Evolutionary conservation across 2,797 vertebrate genomes (phyloP), one percentile per base, ranked within the genome.

Genomic region (Gymnodraco acuticeps): DNA sequence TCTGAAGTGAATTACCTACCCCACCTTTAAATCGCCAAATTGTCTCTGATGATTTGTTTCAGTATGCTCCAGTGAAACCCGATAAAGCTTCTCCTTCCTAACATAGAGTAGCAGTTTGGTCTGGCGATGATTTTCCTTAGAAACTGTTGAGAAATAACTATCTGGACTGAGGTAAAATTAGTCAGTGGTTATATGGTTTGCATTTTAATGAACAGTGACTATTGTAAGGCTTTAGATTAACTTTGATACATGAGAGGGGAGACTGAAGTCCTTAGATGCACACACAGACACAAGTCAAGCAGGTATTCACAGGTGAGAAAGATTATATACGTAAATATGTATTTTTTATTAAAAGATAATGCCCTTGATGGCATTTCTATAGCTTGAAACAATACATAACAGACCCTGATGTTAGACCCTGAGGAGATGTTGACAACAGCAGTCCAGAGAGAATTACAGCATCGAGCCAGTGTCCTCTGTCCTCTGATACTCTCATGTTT

Each of bases 391-490:
- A 38, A 38, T 38, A 38, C 6, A 38, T 38, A 38, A 38, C 6
- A n/a, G n/a, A n/a, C n/a, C 33, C 6, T 38, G 38, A 38, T 38
- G 33, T 38, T 38, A 38, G 33, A 38, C 33, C 33, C 33, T 38
- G 33, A 38, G 33, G 33, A 38, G 33, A 38, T 38, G 33, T 6
- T 70, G 23, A 78, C 19, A n/a, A 59, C 64, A 60, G 45, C 2
- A 12, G 66, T 33, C 31, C 48, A 45, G 45, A 65, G 47, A 46
- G 64, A 64, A 82, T 87, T 20, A 75, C 77, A 63, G 53, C 75
- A 80, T 23, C 55, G 58, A n/a, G 38, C 23, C 54, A 47, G 58
- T 47, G 42, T 73, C 63, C 23, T 69, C 56, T 52, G 56, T 77
- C 66, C 54, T 78, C 55, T 53, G 62, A 53, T 41, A 3, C 64